Evolutionary conservation across 2,888 invertebrate species (phyloP), one percentile per base, ranked within the genome.

Genomic region (Stomorhina lunata): DNA sequence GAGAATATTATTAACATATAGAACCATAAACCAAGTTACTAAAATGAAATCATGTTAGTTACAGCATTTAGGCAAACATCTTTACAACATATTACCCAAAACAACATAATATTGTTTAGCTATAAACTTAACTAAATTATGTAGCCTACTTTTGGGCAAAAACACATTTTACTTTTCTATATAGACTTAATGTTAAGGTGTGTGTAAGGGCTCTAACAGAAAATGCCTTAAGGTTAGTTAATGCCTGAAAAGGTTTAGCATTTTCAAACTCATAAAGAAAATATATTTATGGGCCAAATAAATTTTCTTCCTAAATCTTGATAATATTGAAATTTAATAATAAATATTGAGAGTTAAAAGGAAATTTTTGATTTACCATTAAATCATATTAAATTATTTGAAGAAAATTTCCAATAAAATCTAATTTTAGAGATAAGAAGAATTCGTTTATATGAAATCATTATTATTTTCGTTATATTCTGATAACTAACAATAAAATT

Each of bases 101-200:
- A 55, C 27, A 68, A 15, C 10, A 55, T 40, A 63, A 78, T 68
- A 77, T 73, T 55, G 63, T 69, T 65, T 20, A 59, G 81, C 69
- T 57, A 78, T 81, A 78, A 81, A 78, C 63, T 75, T 17, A 48
- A 57, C 63, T 48, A 73, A 73, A 78, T 81, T 69, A 59, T 75
- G 48, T 75, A 65, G 78, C 78, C 63, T 75, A 69, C 50, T 78
- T 73, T 72, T 65, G 43, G 78, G 72, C 37, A 15, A 15, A 57
- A 59, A 43, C 2, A 10, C 40, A 50, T 6, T 29, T 57, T 29
- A 29, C 17, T 10, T 7, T 22, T 53, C 55, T 61, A 32, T 29
- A 22, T n/a, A 9, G 50, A n/a, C 10, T 5, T 10, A 7, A 29
- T 61, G 9, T 27, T 2, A 5, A n/a, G 7, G 2, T 29, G 6